Base-by-base conservation (phyloP, 2,888 invertebrate species). In the Dinocampus coccinellae region DNA sequence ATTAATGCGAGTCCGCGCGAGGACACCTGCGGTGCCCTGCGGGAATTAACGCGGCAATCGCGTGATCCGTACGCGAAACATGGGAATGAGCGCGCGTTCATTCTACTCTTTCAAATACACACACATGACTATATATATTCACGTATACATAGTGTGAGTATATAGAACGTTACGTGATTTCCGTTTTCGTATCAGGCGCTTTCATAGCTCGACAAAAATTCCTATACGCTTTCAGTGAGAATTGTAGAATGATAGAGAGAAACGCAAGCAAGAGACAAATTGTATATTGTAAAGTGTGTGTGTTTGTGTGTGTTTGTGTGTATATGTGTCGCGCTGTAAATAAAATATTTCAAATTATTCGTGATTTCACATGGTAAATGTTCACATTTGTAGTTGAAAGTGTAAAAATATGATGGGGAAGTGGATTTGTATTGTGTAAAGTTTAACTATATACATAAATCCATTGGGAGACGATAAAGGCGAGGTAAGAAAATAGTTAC, bases 31-130 rank as follows among this genome's bases (percentile, higher is more conserved):
- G 84, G 85, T 75, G 83, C 83, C 74, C 82, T 79, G 81, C 82
- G 82, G 84, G 84, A 80, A 83, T 82, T 86, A 86, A 86, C 85
- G 85, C 82, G 82, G 83, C 81, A 84, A 86, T 86, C 84, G 86
- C 86, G 85, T 85, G 86, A 81, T 81, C 78, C 75, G 68, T 73
- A 74, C 75, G 62, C 74, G 53, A 68, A 68, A 67, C 65, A 55
- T 66, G 36, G 16, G 33, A 68, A 53, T 63, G 39, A 36, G 62
- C 64, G 57, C 42, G 63, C 69, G 58, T 24, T 55, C 22, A 16
- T n/a, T 7, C 29, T 68, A 57, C 52, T 55, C 36, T 55, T 64
- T 47, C 58, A 72, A 67, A 65, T 70, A 36, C 57, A 61, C 29
- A 70, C 53, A 57, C 39, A 13, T 13, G 24, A 24, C 3, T 2